phyloP scores from a whole-genome alignment of 1,140 invertebrate species.

The Pseudomyrmex concolor region DNA sequence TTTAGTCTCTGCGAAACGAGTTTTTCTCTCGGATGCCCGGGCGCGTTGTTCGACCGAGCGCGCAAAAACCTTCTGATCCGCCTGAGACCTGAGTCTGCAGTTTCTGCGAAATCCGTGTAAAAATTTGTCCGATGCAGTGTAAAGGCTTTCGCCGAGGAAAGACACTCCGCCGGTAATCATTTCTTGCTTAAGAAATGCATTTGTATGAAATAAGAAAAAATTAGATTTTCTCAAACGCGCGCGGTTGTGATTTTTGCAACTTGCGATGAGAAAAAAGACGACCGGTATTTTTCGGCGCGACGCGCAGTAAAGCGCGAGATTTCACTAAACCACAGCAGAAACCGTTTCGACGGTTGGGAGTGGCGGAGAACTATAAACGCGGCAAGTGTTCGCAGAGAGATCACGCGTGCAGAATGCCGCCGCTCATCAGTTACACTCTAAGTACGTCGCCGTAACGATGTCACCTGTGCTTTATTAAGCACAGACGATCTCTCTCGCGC shows the following conservation, averaged over 20 bases:
- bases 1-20: constrained; percentile 22
- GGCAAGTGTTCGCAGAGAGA: too few relatives aligned
- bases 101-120: constrained; percentile 20
- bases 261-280: too few relatives aligned
- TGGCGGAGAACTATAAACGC: constrained; percentile 8
- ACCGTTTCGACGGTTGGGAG: too few relatives aligned
- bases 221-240: too few relatives aligned
- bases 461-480: constrained; percentile 42
- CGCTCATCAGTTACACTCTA: neutral
- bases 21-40: constrained; percentile 39
- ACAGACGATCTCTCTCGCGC: neutral
- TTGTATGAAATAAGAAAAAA: too few relatives aligned
- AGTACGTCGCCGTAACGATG: neutral
- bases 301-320: too few relatives aligned
- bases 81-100: constrained; percentile 23
- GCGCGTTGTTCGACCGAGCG: constrained; percentile 34
- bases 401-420: neutral
- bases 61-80: constrained; percentile 30
- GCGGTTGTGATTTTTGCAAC: too few relatives aligned
- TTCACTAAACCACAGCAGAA: too few relatives aligned
- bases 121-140: constrained; percentile 9
- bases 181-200: too few relatives aligned
- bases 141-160: neutral
- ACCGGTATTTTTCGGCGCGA: too few relatives aligned
- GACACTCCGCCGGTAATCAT: too few relatives aligned